Conservation (phyloP, 2,888 invertebrate genomes). For the Augiades crinisus region DNA sequence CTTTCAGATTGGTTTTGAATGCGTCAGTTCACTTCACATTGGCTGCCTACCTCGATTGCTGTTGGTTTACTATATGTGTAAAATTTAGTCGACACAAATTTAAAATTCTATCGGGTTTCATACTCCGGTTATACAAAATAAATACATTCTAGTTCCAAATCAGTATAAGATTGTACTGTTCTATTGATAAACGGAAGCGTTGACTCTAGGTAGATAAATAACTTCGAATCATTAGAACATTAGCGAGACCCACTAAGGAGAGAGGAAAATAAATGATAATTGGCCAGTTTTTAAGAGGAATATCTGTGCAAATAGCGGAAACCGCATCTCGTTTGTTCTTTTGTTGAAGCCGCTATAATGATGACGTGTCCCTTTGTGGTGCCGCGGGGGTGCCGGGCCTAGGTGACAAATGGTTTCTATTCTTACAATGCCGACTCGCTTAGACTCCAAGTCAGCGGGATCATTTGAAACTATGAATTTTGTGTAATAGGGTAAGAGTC, state of each 20-base stretch:
- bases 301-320: slow-evolving; percentile 26
- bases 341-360: slow-evolving; percentile 41
- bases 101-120: too few species aligned
- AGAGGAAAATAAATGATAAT: not conserved
- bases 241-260: not conserved
- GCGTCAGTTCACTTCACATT: too few species aligned
- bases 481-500: too few species aligned
- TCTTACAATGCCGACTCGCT: not conserved
- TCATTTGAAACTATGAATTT: not conserved
- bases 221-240: not conserved
- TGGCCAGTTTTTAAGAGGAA: slow-evolving; percentile 32
- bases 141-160: too few species aligned
- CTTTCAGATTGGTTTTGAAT: too few species aligned
- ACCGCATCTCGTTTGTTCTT: slow-evolving; percentile 24
- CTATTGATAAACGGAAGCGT: not conserved
- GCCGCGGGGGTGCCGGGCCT: slow-evolving; percentile 31
- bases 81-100: too few species aligned
- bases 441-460: not conserved
- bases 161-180: too few species aligned
- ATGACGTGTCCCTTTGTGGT: slow-evolving; percentile 35
- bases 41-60: too few species aligned
- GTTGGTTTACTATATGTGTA: too few species aligned
- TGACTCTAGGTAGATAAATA: not conserved
- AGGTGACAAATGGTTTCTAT: slow-evolving; percentile 24
- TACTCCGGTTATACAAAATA: too few species aligned